These are phyloP conservation scores for Drosophila paranaensis DNA, from an alignment of 2,888 invertebrate genomes.

Conservation along the genomic window DNA sequence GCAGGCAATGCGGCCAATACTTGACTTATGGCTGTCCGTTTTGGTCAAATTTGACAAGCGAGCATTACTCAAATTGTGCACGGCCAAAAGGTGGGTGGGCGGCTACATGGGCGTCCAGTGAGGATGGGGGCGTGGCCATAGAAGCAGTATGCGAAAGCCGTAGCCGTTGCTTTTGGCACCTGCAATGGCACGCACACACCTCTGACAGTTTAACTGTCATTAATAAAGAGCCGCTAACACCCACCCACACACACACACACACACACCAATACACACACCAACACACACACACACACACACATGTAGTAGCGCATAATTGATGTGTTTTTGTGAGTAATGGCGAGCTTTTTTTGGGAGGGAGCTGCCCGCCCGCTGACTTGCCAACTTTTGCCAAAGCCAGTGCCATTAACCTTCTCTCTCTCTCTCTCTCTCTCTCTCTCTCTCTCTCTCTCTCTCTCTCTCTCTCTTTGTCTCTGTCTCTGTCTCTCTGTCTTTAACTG, in stretches of 20 bases:
- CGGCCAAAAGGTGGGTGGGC: constrained; percentile 1
- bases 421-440: neutral
- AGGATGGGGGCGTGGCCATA: neutral
- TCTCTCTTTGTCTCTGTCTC: neutral
- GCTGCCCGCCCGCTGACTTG: constrained; percentile 49
- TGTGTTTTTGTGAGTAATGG: constrained; percentile 78
- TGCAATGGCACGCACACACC: constrained; percentile 71
- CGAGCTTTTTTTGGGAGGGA: constrained; percentile 49
- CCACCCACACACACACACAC: constrained; percentile 11
- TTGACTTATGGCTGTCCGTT: constrained; percentile 70
- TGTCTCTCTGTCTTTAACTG: constrained; percentile 2
- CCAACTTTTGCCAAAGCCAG: constrained; percentile 43
- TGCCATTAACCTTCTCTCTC: neutral
- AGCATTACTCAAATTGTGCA: constrained; percentile 68
- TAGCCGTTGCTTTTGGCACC: constrained; percentile 62
- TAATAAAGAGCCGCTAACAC: constrained; percentile 64
- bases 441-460: neutral
- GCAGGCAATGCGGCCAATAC: constrained; percentile 41
- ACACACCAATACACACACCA: constrained; percentile 12
- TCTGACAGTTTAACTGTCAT: constrained; percentile 79
- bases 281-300: constrained; percentile 7
- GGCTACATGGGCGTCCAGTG: neutral
- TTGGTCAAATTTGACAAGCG: constrained; percentile 69
- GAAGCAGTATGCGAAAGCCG: constrained; percentile 20
- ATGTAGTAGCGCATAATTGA: constrained; percentile 65